Base-by-base conservation (phyloP, 2,888 invertebrate species). In the Cynaeus angustus region DNA sequence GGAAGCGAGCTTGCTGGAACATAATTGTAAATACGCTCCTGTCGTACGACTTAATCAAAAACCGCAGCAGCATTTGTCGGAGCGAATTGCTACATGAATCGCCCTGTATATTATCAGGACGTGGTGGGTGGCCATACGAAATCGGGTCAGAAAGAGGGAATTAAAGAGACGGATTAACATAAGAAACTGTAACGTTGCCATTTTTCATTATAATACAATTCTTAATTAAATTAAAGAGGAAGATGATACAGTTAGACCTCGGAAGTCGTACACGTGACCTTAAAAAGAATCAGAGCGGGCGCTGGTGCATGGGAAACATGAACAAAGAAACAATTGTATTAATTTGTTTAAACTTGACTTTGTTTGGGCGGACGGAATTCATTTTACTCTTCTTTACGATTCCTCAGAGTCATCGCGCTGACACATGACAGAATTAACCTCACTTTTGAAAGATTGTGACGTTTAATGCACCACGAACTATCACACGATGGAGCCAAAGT, bases 241-340 rank as follows among this genome's bases (percentile, higher is more conserved):
- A 16, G 41, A n/a, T 37, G 37, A 14, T 61, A 61, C 59, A 46
- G 46, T 61, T 61, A 61, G 14, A 30, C 43, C 33, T 61, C 30
- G 9, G 26, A 7, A 61, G 59, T 45, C 21, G 59, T 46, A 72
- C 70, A 72, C 66, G 52, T 71, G 78, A 76, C 77, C 76, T 75
- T 66, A 72, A 75, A 76, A 74, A 71, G 64, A 74, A 77, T 76
- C 74, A 73, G 76, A 76, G 74, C 74, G 70, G 70, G 65, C 66
- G 71, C 59, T 37, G n/a, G 8, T 52, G 64, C 72, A 70, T 72
- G 74, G 66, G 73, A 75, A 75, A 21, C 52, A 58, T 58, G 43
- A 64, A 43, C 53, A 64, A 38, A 43, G 43, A 7, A 12, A 26
- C 43, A 43, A 43, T 26, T 41, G 13, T 8, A 43, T 56, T 56